Conservation (phyloP, 2,888 invertebrate species). For the Caenorhabditis virilis region DNA sequence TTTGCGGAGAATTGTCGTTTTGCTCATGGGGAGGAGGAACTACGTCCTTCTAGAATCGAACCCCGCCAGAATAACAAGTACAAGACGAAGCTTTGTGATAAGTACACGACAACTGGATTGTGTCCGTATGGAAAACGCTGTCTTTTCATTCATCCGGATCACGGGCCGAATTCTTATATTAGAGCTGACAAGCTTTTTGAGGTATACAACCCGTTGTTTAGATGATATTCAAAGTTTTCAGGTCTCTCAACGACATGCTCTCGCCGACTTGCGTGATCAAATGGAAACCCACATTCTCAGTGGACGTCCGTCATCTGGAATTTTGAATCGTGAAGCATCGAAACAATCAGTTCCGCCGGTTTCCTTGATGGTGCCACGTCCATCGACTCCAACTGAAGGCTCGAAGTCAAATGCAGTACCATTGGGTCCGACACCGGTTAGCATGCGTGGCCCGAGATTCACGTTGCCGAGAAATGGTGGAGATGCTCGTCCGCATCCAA, state of each 20-base stretch:
- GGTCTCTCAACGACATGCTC: constrained; percentile 48
- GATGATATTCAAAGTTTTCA: constrained; percentile 8
- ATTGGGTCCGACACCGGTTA: constrained; percentile 8
- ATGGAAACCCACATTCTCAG: constrained; percentile 32
- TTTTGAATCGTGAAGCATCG: too few species aligned
- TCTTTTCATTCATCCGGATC: constrained; percentile 65
- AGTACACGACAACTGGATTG: constrained; percentile 66
- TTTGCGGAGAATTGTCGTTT: constrained; percentile 66
- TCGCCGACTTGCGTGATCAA: constrained; percentile 42
- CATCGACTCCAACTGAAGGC: constrained; percentile 4
- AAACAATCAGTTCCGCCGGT: too few species aligned
- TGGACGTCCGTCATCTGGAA: constrained; percentile 12
- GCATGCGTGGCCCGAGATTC: constrained; percentile 5
- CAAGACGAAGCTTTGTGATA: constrained; percentile 67
- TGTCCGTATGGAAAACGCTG: constrained; percentile 67
- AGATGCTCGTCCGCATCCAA: constrained; percentile 45
- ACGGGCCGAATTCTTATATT: constrained; percentile 51
- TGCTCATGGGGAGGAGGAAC: constrained; percentile 64
- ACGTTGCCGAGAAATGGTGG: background rate
- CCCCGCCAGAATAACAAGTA: constrained; percentile 61
- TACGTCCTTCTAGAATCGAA: constrained; percentile 56
- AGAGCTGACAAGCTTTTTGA: constrained; percentile 53
- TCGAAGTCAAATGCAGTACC: background rate
- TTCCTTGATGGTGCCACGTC: too few species aligned
- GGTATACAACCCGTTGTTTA: constrained; percentile 6